These are phyloP conservation scores for Alligator sinensis DNA, from an alignment of 2,113 vertebrate genomes.

Conservation along the genomic window DNA sequence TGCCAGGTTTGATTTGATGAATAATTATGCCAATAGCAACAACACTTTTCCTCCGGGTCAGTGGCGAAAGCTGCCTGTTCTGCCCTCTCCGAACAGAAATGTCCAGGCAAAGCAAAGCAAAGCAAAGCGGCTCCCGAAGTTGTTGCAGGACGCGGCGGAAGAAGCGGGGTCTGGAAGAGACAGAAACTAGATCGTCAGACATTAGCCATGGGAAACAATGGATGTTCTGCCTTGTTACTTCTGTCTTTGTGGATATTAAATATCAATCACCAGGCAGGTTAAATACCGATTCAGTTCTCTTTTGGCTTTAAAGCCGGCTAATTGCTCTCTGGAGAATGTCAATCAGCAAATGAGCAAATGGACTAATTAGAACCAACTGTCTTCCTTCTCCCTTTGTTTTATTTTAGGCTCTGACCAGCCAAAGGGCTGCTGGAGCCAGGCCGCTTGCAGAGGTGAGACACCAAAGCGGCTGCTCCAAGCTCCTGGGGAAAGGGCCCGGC, in stretches of 20 bases:
- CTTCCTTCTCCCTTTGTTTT: constrained; percentile 43
- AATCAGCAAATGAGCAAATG: constrained; percentile 80
- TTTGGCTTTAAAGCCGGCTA: constrained; percentile 85
- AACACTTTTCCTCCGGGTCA: not conserved
- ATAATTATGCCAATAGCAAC: not conserved
- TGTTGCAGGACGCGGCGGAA: not conserved
- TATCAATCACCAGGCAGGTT: constrained; percentile 84
- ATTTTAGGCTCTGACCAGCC: constrained; percentile 36
- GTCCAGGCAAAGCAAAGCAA: not conserved
- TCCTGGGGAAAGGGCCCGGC: not conserved
- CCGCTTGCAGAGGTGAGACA: not conserved
- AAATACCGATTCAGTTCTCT: constrained; percentile 80
- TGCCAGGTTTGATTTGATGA: not conserved
- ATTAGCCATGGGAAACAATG: not conserved
- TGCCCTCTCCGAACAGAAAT: not conserved
- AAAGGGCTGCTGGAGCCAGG: not conserved
- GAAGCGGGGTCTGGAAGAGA: not conserved
- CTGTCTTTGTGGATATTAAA: constrained; percentile 68
- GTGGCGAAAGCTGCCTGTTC: not conserved
- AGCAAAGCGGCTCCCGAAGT: not conserved
- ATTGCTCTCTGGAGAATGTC: constrained; percentile 87
- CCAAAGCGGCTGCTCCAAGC: not conserved
- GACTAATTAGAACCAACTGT: constrained; percentile 83
- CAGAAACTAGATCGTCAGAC: not conserved
- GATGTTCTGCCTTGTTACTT: not conserved